Conservation (phyloP, 2,113 vertebrate genomes). For the Fulica atra region DNA sequence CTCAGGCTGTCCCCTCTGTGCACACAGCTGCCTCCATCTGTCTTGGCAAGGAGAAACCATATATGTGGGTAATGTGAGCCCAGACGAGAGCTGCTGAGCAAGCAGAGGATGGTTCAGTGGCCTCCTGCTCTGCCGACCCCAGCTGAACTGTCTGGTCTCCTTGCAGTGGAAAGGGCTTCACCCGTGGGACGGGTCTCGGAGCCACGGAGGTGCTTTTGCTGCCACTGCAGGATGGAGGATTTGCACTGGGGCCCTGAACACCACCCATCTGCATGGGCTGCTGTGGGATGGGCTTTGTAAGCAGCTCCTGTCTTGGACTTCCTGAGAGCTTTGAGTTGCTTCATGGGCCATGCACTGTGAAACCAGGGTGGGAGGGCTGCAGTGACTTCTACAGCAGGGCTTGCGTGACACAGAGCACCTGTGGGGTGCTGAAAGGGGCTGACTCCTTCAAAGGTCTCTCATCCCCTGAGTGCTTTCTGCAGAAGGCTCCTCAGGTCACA, state of each 20-base stretch:
- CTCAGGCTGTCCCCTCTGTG: neutral
- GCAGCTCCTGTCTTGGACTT: neutral
- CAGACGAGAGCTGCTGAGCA: neutral
- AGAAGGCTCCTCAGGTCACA: neutral
- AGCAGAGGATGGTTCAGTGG: neutral
- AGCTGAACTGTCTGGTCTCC: rapidly evolving
- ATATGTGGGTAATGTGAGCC: neutral
- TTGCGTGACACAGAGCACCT: rapidly evolving
- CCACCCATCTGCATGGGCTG: neutral
- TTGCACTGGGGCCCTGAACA: neutral
- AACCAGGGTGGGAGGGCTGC: neutral
- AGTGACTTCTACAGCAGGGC: neutral
- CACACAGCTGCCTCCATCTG: neutral
- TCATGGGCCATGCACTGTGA: rapidly evolving
- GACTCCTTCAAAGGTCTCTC: neutral
- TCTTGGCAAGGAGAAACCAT: neutral
- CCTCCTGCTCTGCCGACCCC: neutral
- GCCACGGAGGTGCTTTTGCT: rapidly evolving
- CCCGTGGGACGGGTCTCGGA: neutral
- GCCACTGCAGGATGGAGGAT: rapidly evolving
- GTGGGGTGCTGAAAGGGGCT: neutral
- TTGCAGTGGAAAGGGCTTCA: neutral
- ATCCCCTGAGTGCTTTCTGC: neutral
- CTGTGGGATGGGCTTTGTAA: neutral
- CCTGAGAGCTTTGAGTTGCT: neutral